Conservation (phyloP, 2,113 vertebrate genomes). For the Cyphomyrus plagiostoma region DNA sequence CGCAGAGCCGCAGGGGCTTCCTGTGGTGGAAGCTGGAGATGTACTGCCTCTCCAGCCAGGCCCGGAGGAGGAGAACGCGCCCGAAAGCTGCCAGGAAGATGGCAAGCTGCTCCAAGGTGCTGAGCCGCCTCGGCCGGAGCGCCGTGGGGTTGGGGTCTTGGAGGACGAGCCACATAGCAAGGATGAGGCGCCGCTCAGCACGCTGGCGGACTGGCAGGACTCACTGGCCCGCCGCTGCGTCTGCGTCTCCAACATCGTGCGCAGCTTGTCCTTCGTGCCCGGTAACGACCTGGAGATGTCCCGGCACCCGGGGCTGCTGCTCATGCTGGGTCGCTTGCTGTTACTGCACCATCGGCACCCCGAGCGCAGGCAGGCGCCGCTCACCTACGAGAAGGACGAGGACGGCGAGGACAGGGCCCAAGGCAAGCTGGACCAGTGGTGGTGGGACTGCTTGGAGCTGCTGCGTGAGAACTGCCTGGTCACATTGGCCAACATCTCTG, state of each 20-base stretch:
- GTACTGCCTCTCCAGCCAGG: slow-evolving; percentile 64
- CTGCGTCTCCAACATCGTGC: slow-evolving; percentile 93
- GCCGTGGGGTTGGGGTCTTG: slow-evolving; percentile 75
- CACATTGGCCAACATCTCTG: slow-evolving; percentile 95
- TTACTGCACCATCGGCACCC: slow-evolving; percentile 95
- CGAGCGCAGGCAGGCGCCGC: slow-evolving; percentile 89
- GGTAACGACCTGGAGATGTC: slow-evolving; percentile 98
- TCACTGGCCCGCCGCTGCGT: slow-evolving; percentile 88
- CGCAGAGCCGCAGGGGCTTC: slow-evolving; percentile 13
- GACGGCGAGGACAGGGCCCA: slow-evolving; percentile 87
- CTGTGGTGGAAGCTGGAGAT: slow-evolving; percentile 66
- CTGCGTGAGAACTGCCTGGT: slow-evolving; percentile 95
- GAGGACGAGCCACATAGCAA: slow-evolving; percentile 99
- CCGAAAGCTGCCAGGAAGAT: slow-evolving; percentile 60
- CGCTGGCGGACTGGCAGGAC: slow-evolving; percentile 92
- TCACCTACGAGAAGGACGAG: slow-evolving; percentile 96
- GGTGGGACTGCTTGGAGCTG: slow-evolving; percentile 98
- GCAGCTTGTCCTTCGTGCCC: slow-evolving; percentile 95
- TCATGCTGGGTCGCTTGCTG: slow-evolving; percentile 88
- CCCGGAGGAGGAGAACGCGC: slow-evolving; percentile 54
- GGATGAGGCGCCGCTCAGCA: slow-evolving; percentile 88
- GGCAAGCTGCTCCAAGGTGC: slow-evolving; percentile 62
- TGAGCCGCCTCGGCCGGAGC: slow-evolving; percentile 58
- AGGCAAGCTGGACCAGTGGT: slow-evolving; percentile 92
- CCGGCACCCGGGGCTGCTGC: slow-evolving; percentile 88